These are phyloP conservation scores for Albula glossodonta DNA, from an alignment of 2,113 vertebrate species.

Conservation along the genomic window DNA sequence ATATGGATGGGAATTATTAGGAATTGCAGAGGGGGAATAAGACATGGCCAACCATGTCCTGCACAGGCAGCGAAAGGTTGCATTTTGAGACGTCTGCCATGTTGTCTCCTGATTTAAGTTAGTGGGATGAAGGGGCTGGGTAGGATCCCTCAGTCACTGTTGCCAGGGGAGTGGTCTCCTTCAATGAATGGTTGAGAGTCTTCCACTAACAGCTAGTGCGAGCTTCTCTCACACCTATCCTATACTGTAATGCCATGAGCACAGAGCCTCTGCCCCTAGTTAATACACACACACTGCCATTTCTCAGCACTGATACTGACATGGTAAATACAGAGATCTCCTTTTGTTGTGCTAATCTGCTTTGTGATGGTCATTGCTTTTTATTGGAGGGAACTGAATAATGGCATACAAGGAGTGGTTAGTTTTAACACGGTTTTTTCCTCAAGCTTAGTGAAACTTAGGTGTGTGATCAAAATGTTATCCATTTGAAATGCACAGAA, in stretches of 20 bases:
- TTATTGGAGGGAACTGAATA: neutral
- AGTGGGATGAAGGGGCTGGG: neutral
- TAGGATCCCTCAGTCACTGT: conserved; percentile 17
- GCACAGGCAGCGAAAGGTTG: neutral
- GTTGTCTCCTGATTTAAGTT: neutral
- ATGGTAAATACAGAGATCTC: too few species aligned
- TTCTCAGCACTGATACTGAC: too few species aligned
- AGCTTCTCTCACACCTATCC: neutral
- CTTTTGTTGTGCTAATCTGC: too few species aligned
- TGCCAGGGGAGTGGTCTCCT: conserved; percentile 37
- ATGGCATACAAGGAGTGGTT: neutral
- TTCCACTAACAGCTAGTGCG: too few species aligned
- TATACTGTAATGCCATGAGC: too few species aligned
- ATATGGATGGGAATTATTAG: neutral
- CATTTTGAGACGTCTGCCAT: neutral
- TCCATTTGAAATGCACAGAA: neutral
- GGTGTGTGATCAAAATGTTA: neutral
- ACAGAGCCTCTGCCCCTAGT: too few species aligned
- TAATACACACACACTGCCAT: too few species aligned
- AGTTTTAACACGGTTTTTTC: neutral
- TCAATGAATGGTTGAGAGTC: neutral
- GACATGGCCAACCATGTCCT: neutral
- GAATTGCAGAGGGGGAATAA: neutral
- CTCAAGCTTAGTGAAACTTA: neutral
- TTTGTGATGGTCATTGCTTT: neutral